Evolutionary conservation across 2,888 invertebrate genomes (phyloP).

Genomic region (Dascillus cervinus): DNA sequence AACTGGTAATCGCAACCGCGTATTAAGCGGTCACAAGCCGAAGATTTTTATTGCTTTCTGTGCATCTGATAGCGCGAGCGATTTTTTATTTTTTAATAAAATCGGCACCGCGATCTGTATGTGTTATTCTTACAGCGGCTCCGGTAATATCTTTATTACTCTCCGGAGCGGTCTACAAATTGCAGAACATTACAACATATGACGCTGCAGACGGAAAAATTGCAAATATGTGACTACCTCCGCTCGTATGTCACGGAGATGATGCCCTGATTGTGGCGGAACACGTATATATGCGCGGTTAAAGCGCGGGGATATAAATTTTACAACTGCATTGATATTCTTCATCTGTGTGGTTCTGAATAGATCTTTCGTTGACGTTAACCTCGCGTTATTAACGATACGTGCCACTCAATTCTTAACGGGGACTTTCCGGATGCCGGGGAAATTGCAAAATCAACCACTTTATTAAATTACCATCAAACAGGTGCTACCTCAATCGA

Average conservation of each 20-base stretch:
- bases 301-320: slow-evolving; percentile 27
- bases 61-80: slow-evolving; percentile 11
- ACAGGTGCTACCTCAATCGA: too few relatives aligned
- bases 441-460: too few relatives aligned
- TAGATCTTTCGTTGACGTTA: too few relatives aligned
- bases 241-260: slow-evolving; percentile 29
- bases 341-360: too few relatives aligned
- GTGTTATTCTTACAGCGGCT: slow-evolving; percentile 29
- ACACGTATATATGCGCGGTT: slow-evolving; percentile 27
- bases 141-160: slow-evolving; percentile 36
- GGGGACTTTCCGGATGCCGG: too few relatives aligned
- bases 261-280: slow-evolving; percentile 27
- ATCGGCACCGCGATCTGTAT: slow-evolving; percentile 17
- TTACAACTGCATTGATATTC: slow-evolving; percentile 28
- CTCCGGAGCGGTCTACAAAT: slow-evolving; percentile 34
- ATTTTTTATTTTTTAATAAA: not conserved
- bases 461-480: too few relatives aligned
- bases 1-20: slow-evolving; percentile 14
- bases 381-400: too few relatives aligned
- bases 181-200: slow-evolving; percentile 34
- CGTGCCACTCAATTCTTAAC: too few relatives aligned
- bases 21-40: slow-evolving; percentile 20
- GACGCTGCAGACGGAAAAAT: slow-evolving; percentile 36
- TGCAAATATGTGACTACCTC: slow-evolving; percentile 33
- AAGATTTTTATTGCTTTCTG: slow-evolving; percentile 13